Percentiles rank a stretch among this genome's conserved stretches.
These are phyloP conservation scores for Pocillopora damicornis DNA, from an alignment of 64 coral and sea anemone species.

Conservation along the genomic window DNA sequence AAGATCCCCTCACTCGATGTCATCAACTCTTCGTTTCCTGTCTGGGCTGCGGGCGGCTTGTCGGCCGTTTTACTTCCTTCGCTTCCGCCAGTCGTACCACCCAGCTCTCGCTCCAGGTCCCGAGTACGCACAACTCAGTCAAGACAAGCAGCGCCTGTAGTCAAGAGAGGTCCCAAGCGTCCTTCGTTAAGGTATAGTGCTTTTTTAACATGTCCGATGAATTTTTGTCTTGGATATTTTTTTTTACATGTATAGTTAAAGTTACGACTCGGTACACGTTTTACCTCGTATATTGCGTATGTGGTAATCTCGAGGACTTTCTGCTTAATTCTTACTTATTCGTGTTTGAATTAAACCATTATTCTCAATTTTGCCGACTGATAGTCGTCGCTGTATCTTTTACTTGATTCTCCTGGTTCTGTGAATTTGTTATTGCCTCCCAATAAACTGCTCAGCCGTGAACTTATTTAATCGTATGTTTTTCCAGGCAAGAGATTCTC, in stretches of 20 bases:
- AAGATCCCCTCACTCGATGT: constrained; percentile 15
- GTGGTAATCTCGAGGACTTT: no score
- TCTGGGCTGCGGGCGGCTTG: constrained; percentile 51
- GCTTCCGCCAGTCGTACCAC: constrained; percentile 34
- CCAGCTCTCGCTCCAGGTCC: constrained; percentile 26
- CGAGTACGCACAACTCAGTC: constrained; percentile 37
- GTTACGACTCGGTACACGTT: no score
- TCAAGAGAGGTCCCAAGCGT: constrained; percentile 43
- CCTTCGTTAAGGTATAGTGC: constrained; percentile 69
- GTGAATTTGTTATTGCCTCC: background rate
- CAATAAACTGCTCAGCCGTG: background rate
- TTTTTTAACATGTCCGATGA: no score
- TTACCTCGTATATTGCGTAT: no score
- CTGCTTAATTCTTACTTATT: no score
- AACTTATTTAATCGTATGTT: background rate
- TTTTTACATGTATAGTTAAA: no score
- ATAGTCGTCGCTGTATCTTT: no score
- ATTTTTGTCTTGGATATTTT: no score
- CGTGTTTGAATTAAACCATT: no score
- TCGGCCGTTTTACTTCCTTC: constrained; percentile 65
- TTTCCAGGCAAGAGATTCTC: constrained; percentile 76
- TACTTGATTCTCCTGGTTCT: background rate
- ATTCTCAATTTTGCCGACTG: no score
- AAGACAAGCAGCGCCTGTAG: background rate
- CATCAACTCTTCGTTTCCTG: constrained; percentile 29